Percentiles rank a stretch among this genome's conserved stretches.
Conservation (phyloP, 1,140 invertebrate genomes). For the Cephus cinctus region DNA sequence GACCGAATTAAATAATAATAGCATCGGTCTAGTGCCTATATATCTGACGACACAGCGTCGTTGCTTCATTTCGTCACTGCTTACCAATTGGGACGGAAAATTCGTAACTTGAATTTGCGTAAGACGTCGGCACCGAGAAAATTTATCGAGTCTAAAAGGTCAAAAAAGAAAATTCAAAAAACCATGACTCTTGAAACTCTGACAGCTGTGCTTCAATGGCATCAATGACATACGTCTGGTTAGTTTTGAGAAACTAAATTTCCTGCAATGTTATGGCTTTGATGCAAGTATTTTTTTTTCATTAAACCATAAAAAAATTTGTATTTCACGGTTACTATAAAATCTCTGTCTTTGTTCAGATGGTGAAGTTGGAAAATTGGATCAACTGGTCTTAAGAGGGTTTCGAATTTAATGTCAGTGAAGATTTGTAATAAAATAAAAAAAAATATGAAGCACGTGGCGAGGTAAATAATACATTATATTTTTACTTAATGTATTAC, state of each 20-base stretch:
- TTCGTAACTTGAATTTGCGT: too few relatives aligned
- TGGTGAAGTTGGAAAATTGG: conserved; percentile 62
- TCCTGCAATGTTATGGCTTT: conserved; percentile 49
- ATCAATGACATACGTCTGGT: conserved; percentile 79
- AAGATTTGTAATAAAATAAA: conserved; percentile 65
- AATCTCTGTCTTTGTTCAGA: conserved; percentile 37
- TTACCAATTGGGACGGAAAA: too few relatives aligned
- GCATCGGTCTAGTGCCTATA: too few relatives aligned
- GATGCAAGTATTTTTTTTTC: conserved; percentile 39
- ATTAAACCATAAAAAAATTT: conserved; percentile 3
- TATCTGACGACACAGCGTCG: too few relatives aligned
- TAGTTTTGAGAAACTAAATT: conserved; percentile 53
- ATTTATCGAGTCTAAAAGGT: too few relatives aligned
- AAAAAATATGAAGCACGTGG: conserved; percentile 71
- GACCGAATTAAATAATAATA: too few relatives aligned
- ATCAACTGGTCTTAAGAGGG: conserved; percentile 53
- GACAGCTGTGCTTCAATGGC: conserved; percentile 76
- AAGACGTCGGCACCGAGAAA: too few relatives aligned
- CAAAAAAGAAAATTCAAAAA: too few relatives aligned
- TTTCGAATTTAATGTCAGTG: conserved; percentile 65
- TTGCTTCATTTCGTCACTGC: too few relatives aligned
- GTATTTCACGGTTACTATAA: not conserved
- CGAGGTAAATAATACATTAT: conserved; percentile 49
- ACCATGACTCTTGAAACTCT: conserved; percentile 69
- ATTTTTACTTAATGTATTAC: not conserved